Percentiles rank a stretch among this genome's conserved stretches.
Evolutionary conservation across 2,797 vertebrate species (phyloP).

Genomic region (Menidia menidia): DNA sequence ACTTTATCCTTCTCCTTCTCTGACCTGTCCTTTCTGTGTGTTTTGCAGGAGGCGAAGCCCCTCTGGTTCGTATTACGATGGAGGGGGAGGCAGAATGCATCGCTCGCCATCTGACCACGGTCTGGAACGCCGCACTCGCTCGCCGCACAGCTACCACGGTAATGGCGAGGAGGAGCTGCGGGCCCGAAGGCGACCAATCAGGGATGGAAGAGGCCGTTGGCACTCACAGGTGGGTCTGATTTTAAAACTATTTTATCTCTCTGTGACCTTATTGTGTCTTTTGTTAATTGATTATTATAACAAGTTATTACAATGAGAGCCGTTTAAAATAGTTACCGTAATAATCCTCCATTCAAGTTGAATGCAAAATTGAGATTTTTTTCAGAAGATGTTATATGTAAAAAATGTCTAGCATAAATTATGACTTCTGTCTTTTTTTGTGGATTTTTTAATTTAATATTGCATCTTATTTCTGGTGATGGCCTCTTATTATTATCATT

Average conservation of each 20-base stretch:
- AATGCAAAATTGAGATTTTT: too few relatives aligned
- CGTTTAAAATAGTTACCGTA: too few relatives aligned
- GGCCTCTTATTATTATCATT: not conserved
- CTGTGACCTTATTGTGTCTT: too few relatives aligned
- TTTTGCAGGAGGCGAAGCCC: slow-evolving; percentile 87
- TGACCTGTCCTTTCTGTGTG: slow-evolving; percentile 29
- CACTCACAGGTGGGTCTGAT: slow-evolving; percentile 75
- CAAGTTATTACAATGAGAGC: not conserved
- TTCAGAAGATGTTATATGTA: not conserved
- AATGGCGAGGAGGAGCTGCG: slow-evolving; percentile 57
- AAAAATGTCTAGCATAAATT: too few relatives aligned
- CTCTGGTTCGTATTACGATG: slow-evolving; percentile 86
- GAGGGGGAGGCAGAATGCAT: slow-evolving; percentile 80
- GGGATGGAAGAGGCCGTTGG: slow-evolving; percentile 83
- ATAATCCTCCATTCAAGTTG: too few relatives aligned
- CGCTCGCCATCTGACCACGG: slow-evolving; percentile 90
- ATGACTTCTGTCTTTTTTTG: not conserved
- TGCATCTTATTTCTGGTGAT: not conserved
- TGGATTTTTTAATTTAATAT: not conserved
- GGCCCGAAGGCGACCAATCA: slow-evolving; percentile 72
- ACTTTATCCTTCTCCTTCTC: not conserved
- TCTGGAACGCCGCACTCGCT: slow-evolving; percentile 81
- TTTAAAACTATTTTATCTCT: not conserved
- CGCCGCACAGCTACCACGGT: slow-evolving; percentile 68
- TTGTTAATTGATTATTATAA: not conserved